Evolutionary conservation across 1,140 invertebrate genomes (phyloP), one percentile per base, ranked within the genome.

Genomic region (Eumaeus atala): DNA sequence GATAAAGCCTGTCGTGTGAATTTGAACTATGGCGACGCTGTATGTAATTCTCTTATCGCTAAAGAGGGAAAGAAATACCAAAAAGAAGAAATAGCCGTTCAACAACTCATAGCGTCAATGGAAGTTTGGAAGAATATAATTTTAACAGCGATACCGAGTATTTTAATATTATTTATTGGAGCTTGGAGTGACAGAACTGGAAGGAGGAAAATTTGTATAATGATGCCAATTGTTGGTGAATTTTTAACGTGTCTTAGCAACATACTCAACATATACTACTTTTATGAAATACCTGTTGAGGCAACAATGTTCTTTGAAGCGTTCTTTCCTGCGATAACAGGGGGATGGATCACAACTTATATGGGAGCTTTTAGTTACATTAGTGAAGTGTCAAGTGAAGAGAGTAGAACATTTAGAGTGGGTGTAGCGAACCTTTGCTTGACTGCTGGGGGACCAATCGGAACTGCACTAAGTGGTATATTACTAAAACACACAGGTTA

Each of bases 311-410:
- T 77, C 53, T 66, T 71, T 21, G 74, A 77, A 49, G 73, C 67
- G 0, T 78, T 95, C 1, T 93, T 94, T 68, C 93, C 93, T 3
- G 92, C 92, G 0, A 70, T 97, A 1, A 93, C 93, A 9, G 94
- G 94, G 3, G 94, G 95, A 1, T 95, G 93, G 91, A 93, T 95
- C 62, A 93, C 94, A 14, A 93, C 95, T 88, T 92, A 95, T 61
- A 95, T 96, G 92, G 93, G 93, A 3, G 92, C 93, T 17, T 97
- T 96, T 81, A 95, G 95, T 75, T 96, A 96, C 68, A 93, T 97
- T n/a, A 93, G 92, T 38, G 95, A 96, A 74, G 92, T 95, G 33
- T 95, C 95, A 1, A 91, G 91, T n/a, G 90, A 93, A 56, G 91
- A 94, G 72, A 92, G 91, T 14, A 90, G 95, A 58, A 96, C 95